Evolutionary conservation across 2,888 invertebrate genomes (phyloP), one percentile per base, ranked within the genome.

Genomic region (Lithophane leautieri): DNA sequence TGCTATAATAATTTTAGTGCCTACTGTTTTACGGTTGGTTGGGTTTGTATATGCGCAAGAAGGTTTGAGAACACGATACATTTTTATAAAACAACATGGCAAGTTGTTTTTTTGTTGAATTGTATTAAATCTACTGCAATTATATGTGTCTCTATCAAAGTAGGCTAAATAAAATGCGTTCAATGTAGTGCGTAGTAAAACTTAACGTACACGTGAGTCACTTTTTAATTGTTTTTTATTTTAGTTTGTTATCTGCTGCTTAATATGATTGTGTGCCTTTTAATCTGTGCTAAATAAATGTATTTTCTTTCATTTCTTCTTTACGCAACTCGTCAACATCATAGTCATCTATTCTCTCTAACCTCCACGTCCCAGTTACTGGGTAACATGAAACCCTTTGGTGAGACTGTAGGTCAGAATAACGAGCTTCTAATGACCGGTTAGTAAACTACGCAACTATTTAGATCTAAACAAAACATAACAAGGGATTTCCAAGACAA

Each of bases 1-100:
- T 65, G 63, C 19, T 76, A 28, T 42, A 71, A 71, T 71, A 80
- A 76, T 68, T 81, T 69, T 50, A 60, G 52, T 50, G 70, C 42
- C 16, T 56, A 40, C 47, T 67, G 67, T 56, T 70, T 63, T 56
- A 70, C 65, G 74, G 70, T 56, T 71, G 56, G 68, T 12, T 74
- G 56, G 42, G 28, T 62, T 56, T 67, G 16, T 61, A 50, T 34
- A 47, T 16, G 16, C 6, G 25, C 22, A 28, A 28, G 42, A 19
- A n/a, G 28, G 52, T 11, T 34, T 67, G 34, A 52, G 47, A 28
- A 66, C 22, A 66, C 8, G 4, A 22, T 28, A 66, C 9, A 34
- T 34, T 34, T 34, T 34, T 6, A 50, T 50, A 7, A 12, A 19
- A 47, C 11, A 65, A 25, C 9, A 44, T 25, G 19, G 7, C 7